Percentiles rank a stretch among this genome's conserved stretches.
Evolutionary conservation across 2,888 invertebrate genomes (phyloP).

Genomic region (Megaustenia siamemsis): DNA sequence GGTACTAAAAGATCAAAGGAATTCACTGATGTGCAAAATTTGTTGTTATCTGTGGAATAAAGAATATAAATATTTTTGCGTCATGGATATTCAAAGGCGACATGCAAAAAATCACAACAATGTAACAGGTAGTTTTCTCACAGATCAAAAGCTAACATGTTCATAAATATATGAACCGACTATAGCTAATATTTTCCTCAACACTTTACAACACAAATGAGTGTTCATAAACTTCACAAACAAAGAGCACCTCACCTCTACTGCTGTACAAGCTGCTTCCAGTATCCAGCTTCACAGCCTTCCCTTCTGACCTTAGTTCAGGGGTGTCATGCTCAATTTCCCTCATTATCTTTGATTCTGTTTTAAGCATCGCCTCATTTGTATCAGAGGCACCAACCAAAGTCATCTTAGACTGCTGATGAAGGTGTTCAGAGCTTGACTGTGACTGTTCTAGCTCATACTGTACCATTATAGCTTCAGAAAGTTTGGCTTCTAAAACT

Average conservation of each 20-base stretch:
- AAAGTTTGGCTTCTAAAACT: slow-evolving; percentile 55
- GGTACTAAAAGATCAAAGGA: too few relatives aligned
- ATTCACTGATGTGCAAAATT: too few relatives aligned
- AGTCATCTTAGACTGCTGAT: slow-evolving; percentile 38
- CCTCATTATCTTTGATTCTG: slow-evolving; percentile 61
- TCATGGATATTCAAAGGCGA: too few relatives aligned
- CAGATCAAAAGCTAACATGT: too few relatives aligned
- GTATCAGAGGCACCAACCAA: slow-evolving; percentile 23
- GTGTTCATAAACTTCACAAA: too few relatives aligned
- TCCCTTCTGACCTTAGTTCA: slow-evolving; percentile 71
- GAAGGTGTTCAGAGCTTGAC: slow-evolving; percentile 62
- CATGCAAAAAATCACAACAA: too few relatives aligned
- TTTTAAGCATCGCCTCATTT: slow-evolving; percentile 50
- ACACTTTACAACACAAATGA: too few relatives aligned
- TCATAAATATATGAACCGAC: too few relatives aligned
- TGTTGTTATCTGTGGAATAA: too few relatives aligned
- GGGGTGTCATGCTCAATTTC: slow-evolving; percentile 76
- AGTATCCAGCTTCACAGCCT: slow-evolving; percentile 75
- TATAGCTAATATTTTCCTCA: too few relatives aligned
- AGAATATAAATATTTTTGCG: too few relatives aligned
- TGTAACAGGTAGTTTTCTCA: too few relatives aligned
- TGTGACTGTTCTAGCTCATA: slow-evolving; percentile 66
- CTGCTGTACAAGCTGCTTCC: slow-evolving; percentile 79
- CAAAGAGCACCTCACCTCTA: slow-evolving; percentile 41
- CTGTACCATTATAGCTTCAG: slow-evolving; percentile 57